A percentile compares a stretch with the other conserved stretches of the same genome.
These are phyloP conservation scores for Apamea sordens DNA, from an alignment of 2,888 invertebrate species.

Conservation along the genomic window DNA sequence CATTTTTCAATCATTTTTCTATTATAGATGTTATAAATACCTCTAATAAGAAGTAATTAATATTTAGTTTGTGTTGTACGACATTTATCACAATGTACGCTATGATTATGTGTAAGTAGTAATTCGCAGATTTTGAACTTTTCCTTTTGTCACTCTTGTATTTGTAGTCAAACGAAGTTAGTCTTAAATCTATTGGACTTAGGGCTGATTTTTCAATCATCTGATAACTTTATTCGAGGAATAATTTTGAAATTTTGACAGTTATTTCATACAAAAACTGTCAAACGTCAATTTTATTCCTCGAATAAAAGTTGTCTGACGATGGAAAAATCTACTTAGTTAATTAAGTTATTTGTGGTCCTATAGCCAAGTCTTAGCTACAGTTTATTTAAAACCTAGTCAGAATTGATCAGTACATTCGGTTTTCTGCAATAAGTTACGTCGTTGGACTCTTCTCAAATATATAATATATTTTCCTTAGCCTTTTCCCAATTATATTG, in stretches of 20 bases:
- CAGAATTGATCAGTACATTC: background rate
- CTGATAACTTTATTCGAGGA: no score
- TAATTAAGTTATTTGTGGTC: conserved; percentile 22
- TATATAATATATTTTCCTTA: background rate
- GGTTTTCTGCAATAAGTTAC: background rate
- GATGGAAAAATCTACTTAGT: background rate
- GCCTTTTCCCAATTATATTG: no score
- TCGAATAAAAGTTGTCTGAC: no score
- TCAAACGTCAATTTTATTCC: no score
- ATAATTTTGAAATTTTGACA: no score
- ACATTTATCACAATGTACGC: conserved; percentile 51
- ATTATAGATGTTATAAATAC: background rate
- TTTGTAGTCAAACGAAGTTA: background rate
- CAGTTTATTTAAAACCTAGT: conserved; percentile 2
- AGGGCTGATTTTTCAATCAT: no score
- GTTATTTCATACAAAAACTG: no score
- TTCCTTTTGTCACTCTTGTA: background rate
- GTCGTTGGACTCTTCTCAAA: background rate
- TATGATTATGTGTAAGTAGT: conserved; percentile 44
- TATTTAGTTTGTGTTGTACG: conserved; percentile 16
- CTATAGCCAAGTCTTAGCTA: background rate
- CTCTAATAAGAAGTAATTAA: background rate
- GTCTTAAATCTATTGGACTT: background rate
- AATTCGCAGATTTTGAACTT: conserved; percentile 30
- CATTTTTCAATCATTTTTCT: no score